Percentiles rank a stretch among this genome's conserved stretches.
phyloP scores from a whole-genome alignment of 1,140 invertebrate genomes.

The Acromyrmex echinatior region DNA sequence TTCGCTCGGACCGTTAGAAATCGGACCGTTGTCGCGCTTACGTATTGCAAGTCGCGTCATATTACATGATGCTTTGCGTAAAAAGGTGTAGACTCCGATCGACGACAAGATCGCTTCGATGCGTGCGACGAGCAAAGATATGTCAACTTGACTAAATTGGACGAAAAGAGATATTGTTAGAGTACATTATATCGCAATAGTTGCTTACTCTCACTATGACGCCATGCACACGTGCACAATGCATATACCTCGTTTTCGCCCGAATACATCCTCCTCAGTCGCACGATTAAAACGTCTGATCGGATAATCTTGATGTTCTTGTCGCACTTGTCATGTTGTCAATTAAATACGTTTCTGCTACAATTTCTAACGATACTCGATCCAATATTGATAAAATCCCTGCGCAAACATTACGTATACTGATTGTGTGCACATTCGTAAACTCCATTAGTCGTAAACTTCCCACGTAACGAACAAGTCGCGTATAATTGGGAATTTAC shows the following conservation, averaged over 20 bases:
- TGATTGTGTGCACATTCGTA: neutral
- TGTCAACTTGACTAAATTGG: neutral
- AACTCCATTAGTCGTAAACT: neutral
- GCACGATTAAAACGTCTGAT: neutral
- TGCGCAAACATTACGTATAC: constrained; percentile 42
- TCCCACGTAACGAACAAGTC: neutral
- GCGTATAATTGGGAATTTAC: neutral
- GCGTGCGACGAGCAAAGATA: constrained; percentile 10
- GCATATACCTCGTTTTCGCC: neutral
- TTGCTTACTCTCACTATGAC: neutral
- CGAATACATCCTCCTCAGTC: neutral
- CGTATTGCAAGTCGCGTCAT: neutral
- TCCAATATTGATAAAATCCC: constrained; percentile 22
- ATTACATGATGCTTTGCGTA: neutral
- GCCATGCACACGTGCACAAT: neutral
- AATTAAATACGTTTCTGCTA: constrained; percentile 15
- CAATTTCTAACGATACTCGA: neutral
- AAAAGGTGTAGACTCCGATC: neutral
- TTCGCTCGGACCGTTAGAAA: too few relatives aligned
- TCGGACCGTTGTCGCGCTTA: neutral
- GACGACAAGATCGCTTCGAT: constrained; percentile 2
- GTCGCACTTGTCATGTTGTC: constrained; percentile 14
- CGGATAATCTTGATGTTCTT: neutral
- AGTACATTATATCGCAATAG: constrained; percentile 20
- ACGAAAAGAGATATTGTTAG: neutral